Evolutionary conservation across 2,888 invertebrate species (phyloP).

Genomic region (Malthinus flaveolus): DNA sequence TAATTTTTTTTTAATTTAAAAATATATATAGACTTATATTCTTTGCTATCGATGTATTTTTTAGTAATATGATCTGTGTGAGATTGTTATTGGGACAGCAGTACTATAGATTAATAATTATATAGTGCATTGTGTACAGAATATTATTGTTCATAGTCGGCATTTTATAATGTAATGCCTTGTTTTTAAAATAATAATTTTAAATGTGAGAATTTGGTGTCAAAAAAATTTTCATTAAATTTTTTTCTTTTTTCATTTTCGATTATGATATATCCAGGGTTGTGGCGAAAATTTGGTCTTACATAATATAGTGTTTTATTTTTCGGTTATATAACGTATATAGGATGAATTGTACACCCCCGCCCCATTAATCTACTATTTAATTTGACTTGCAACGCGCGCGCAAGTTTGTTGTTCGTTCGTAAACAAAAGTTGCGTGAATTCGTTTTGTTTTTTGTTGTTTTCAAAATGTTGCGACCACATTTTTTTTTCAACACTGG

Average conservation of each 20-base stretch:
- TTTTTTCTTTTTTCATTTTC: conserved; percentile 14
- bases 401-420: not conserved
- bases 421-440: not conserved
- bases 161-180: conserved; percentile 47
- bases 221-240: conserved; percentile 21
- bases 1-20: conserved; percentile 5
- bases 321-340: not conserved
- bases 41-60: conserved; percentile 23
- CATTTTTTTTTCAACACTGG: conserved; percentile 17
- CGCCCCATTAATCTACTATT: not conserved
- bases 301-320: not conserved
- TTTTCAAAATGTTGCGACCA: conserved; percentile 10
- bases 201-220: conserved; percentile 29
- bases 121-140: conserved; percentile 54
- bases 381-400: not conserved
- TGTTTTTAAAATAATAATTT: conserved; percentile 30
- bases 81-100: conserved; percentile 49
- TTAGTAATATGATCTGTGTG: conserved; percentile 41
- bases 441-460: not conserved
- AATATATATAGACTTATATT: conserved; percentile 17
- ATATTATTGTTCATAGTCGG: conserved; percentile 49
- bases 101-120: conserved; percentile 51
- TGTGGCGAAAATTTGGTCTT: conserved; percentile 26
- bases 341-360: not conserved
- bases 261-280: not conserved